A percentile compares a stretch with the other conserved stretches of the same genome.
Evolutionary conservation across 2,888 invertebrate species (phyloP).

Genomic region (Drosophila anomelani): DNA sequence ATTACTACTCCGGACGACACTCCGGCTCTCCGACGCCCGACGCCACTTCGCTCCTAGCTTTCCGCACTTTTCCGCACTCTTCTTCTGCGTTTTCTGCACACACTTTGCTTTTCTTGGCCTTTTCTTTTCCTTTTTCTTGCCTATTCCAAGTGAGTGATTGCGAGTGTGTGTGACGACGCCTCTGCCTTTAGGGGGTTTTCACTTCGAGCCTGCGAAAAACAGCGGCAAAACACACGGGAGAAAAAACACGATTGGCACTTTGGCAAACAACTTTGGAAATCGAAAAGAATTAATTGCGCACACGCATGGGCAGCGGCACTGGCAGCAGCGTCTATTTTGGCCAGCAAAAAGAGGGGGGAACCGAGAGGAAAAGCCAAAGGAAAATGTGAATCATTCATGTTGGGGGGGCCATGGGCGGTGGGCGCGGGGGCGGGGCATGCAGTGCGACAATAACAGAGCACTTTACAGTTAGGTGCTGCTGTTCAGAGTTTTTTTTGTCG

Average conservation of each 20-base stretch:
- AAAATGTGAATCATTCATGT: slow-evolving; percentile 77
- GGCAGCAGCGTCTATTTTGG: slow-evolving; percentile 19
- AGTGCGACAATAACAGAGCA: slow-evolving; percentile 59
- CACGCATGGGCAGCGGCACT: slow-evolving; percentile 62
- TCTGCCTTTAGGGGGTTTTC: slow-evolving; percentile 65
- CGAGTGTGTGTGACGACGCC: slow-evolving; percentile 36
- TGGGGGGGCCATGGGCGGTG: slow-evolving; percentile 61
- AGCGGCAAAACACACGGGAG: slow-evolving; percentile 60
- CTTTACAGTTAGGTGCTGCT: slow-evolving; percentile 30
- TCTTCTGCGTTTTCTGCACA: slow-evolving; percentile 30
- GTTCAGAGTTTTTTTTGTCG: slow-evolving; percentile 40
- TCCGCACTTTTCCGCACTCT: slow-evolving; percentile 57
- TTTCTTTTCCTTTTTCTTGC: slow-evolving; percentile 34
- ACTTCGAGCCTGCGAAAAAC: slow-evolving; percentile 63
- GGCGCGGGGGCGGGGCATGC: slow-evolving; percentile 54
- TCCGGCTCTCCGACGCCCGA: slow-evolving; percentile 75
- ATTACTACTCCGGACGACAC: slow-evolving; percentile 31
- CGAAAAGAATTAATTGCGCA: slow-evolving; percentile 68
- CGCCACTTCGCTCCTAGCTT: slow-evolving; percentile 72
- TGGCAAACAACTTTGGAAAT: slow-evolving; percentile 43
- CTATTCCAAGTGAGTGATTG: slow-evolving; percentile 37
- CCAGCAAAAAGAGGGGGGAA: slow-evolving; percentile 26
- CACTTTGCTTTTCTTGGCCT: slow-evolving; percentile 42
- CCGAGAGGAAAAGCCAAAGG: slow-evolving; percentile 45
- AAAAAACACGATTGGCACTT: slow-evolving; percentile 40